phyloP scores from a whole-genome alignment of 2,888 invertebrate species.

The Schizotus pectinicornis region DNA sequence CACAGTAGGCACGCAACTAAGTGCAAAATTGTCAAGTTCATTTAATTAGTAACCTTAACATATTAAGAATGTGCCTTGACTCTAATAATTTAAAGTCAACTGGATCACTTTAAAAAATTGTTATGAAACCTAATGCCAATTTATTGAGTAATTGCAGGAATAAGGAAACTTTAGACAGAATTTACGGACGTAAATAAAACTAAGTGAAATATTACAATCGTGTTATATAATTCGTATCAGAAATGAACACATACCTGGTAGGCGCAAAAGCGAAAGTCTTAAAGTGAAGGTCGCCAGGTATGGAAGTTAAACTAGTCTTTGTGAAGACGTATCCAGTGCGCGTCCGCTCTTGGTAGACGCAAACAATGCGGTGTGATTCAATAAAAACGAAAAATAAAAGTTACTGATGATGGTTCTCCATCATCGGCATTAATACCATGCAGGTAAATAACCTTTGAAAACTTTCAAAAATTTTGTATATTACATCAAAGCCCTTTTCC shows the following conservation, averaged over 20 bases:
- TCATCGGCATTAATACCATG: background rate
- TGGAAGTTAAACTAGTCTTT: slow-evolving; percentile 13
- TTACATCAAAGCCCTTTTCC: background rate
- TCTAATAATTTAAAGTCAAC: too few species aligned
- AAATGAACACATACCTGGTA: slow-evolving; percentile 21
- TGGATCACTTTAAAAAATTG: too few species aligned
- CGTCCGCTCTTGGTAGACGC: slow-evolving; percentile 6
- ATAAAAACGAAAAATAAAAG: background rate
- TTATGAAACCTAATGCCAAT: too few species aligned
- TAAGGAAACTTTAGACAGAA: too few species aligned
- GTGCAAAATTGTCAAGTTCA: too few species aligned
- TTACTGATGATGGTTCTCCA: slow-evolving; percentile 5
- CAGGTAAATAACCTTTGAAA: background rate
- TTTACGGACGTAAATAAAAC: too few species aligned
- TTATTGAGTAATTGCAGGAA: too few species aligned
- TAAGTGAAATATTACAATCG: too few species aligned
- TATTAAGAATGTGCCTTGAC: too few species aligned
- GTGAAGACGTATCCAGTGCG: slow-evolving; percentile 16
- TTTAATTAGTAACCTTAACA: too few species aligned
- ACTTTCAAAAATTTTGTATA: slow-evolving; percentile 1
- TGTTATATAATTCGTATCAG: slow-evolving; percentile 20
- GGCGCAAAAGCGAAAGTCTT: slow-evolving; percentile 30
- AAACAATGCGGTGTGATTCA: slow-evolving; percentile 14
- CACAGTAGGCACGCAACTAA: too few species aligned
- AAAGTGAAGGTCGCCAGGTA: slow-evolving; percentile 25